Percentiles rank a stretch among this genome's conserved stretches.
Conservation (phyloP, 2,888 invertebrate species). For the Phasia obesa region DNA sequence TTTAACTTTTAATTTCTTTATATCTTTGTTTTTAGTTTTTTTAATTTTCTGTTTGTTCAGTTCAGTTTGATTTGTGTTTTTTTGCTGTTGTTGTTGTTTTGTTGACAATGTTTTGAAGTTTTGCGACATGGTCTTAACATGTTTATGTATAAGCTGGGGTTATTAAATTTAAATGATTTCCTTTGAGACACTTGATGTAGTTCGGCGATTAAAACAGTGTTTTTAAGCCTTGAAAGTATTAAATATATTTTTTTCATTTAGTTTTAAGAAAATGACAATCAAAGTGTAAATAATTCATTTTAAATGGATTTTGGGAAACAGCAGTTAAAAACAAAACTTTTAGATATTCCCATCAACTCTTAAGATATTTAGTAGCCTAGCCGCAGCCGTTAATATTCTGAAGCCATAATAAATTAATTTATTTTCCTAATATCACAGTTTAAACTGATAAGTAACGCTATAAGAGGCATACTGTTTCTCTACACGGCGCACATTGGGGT, state of each 20-base stretch:
- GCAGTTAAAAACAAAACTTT: too few relatives aligned
- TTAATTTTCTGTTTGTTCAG: slow-evolving; percentile 9
- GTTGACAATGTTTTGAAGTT: slow-evolving; percentile 65
- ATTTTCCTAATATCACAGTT: too few relatives aligned
- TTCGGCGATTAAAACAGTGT: slow-evolving; percentile 49
- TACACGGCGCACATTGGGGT: too few relatives aligned
- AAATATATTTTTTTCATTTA: neutral
- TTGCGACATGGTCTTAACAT: slow-evolving; percentile 64
- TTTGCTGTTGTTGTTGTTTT: neutral
- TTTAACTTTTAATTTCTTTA: slow-evolving; percentile 13
- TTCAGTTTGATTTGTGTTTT: neutral
- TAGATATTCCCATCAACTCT: too few relatives aligned
- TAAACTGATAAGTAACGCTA: too few relatives aligned
- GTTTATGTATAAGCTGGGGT: slow-evolving; percentile 60
- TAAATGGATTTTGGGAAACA: too few relatives aligned
- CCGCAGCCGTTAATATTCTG: too few relatives aligned
- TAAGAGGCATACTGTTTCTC: too few relatives aligned
- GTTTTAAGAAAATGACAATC: slow-evolving; percentile 4
- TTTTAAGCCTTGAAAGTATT: slow-evolving; percentile 26
- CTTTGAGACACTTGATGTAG: slow-evolving; percentile 57
- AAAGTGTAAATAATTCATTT: neutral
- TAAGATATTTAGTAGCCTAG: too few relatives aligned
- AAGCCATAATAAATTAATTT: too few relatives aligned
- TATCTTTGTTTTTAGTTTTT: slow-evolving; percentile 30
- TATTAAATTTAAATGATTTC: slow-evolving; percentile 68